These are phyloP conservation scores for Laticauda colubrina DNA, from an alignment of 2,113 vertebrate genomes.

Conservation along the genomic window DNA sequence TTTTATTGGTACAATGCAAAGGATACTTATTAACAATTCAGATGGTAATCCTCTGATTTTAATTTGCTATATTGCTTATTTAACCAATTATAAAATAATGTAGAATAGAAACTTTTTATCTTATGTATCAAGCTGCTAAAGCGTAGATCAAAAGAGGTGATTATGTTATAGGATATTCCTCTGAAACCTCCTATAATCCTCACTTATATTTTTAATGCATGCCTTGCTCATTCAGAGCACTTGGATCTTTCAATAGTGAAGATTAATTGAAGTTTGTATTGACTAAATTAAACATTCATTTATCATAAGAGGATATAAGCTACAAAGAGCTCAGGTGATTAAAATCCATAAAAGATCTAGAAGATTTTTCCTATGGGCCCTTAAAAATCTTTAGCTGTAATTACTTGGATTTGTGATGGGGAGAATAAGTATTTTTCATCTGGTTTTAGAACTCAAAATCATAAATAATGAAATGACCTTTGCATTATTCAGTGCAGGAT, in stretches of 20 bases:
- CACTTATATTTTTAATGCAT: background rate
- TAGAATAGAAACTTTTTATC: background rate
- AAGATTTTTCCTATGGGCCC: conserved; percentile 2
- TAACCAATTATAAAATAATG: background rate
- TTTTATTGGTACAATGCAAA: background rate
- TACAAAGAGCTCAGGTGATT: background rate
- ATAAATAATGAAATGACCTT: background rate
- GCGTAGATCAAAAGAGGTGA: background rate
- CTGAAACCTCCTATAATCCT: background rate
- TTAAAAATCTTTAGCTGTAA: conserved; percentile 2
- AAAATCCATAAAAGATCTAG: background rate
- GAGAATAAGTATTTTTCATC: background rate
- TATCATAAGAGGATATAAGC: background rate
- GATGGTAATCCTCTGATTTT: background rate
- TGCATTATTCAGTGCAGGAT: background rate
- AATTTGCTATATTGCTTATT: background rate
- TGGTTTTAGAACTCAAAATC: background rate
- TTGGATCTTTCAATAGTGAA: background rate
- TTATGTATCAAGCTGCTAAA: background rate
- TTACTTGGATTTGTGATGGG: background rate
- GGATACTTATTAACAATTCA: background rate
- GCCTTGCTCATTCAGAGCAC: background rate
- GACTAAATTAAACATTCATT: conserved; percentile 5
- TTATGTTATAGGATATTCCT: background rate
- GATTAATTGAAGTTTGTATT: conserved; percentile 15